Conservation (phyloP, 2,113 vertebrate species). For the Sakesphorus luctuosus region DNA sequence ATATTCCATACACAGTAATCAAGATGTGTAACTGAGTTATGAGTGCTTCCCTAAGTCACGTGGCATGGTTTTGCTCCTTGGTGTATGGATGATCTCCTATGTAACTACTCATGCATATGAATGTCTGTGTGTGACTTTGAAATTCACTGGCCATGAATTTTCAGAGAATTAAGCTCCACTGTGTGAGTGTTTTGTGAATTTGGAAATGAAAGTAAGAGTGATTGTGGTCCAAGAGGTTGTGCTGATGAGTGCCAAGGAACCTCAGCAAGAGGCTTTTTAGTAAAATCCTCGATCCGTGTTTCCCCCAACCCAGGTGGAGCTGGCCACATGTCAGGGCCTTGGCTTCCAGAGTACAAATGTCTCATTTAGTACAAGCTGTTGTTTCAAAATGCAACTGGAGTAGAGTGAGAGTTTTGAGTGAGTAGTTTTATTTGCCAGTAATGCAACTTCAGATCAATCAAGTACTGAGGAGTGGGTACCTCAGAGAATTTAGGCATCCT, state of each 20-base stretch:
- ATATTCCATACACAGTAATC: constrained; percentile 6
- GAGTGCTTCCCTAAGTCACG: background rate
- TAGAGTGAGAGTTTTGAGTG: background rate
- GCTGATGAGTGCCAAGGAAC: background rate
- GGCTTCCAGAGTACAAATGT: background rate
- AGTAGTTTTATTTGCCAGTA: background rate
- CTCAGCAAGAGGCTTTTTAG: background rate
- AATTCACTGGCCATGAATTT: constrained; percentile 2
- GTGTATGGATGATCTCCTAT: background rate
- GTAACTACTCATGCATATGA: constrained; percentile 2
- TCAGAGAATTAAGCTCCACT: background rate
- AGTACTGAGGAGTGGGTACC: background rate
- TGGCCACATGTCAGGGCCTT: background rate
- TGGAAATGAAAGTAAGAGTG: background rate
- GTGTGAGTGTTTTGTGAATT: background rate
- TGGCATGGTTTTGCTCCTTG: background rate
- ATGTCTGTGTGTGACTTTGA: background rate
- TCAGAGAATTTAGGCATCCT: background rate
- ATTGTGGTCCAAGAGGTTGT: background rate
- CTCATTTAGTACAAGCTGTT: background rate
- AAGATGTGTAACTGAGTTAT: constrained; percentile 16
- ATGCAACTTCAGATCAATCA: background rate
- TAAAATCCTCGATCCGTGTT: background rate
- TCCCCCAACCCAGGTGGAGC: background rate
- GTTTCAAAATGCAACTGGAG: background rate